Evolutionary conservation across 1,140 invertebrate species (phyloP).

Genomic region (Phymastichus coffea): DNA sequence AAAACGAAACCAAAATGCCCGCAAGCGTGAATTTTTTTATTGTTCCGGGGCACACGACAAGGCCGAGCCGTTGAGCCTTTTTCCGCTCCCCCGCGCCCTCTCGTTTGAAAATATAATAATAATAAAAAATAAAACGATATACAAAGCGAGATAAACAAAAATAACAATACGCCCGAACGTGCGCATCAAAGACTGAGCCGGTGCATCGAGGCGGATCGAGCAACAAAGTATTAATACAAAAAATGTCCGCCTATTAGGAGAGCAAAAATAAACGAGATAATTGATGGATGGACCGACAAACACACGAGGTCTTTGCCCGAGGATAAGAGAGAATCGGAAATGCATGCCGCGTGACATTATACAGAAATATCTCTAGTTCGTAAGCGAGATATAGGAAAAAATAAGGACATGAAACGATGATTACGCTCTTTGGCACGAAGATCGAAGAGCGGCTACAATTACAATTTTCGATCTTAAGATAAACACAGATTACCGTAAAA

Average conservation of each 20-base stretch:
- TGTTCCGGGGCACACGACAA: too few species aligned
- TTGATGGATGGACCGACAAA: background rate
- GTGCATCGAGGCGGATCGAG: slow-evolving; percentile 14
- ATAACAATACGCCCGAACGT: slow-evolving; percentile 5
- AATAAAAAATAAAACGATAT: too few species aligned
- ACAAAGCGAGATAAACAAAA: background rate
- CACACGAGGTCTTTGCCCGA: background rate
- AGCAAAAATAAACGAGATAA: background rate
- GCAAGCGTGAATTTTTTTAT: background rate
- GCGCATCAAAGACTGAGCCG: slow-evolving; percentile 24
- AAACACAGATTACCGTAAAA: background rate
- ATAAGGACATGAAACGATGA: too few species aligned
- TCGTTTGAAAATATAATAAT: too few species aligned
- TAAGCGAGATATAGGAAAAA: background rate
- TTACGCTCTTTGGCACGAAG: too few species aligned
- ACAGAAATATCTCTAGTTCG: slow-evolving; percentile 5
- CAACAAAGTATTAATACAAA: slow-evolving; percentile 3
- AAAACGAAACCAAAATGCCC: background rate
- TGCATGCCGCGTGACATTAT: background rate
- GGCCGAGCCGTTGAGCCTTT: background rate
- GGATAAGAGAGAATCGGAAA: background rate
- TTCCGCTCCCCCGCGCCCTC: background rate
- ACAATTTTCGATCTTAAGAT: slow-evolving; percentile 12
- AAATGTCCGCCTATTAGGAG: background rate
- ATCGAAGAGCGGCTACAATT: slow-evolving; percentile 2